Evolutionary conservation across 2,888 invertebrate species (phyloP).

Genomic region (Matsumyia berberina): DNA sequence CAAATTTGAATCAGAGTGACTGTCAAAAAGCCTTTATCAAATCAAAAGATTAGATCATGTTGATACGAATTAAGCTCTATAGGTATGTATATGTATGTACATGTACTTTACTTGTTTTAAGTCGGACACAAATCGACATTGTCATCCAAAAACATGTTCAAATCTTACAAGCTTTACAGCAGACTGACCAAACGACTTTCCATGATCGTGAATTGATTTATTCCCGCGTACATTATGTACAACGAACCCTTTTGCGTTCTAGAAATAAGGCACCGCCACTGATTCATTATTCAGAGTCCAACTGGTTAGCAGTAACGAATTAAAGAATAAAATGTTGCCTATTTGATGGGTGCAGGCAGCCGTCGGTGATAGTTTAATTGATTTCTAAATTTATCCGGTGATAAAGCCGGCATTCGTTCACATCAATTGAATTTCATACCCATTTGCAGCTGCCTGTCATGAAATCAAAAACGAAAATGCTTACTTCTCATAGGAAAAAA

Average conservation of each 20-base stretch:
- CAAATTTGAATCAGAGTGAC: too few relatives aligned
- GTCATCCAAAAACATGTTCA: not conserved
- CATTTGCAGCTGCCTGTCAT: not conserved
- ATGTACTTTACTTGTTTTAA: too few relatives aligned
- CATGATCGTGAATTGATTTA: not conserved
- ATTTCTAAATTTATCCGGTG: constrained; percentile 8
- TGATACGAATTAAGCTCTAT: too few relatives aligned
- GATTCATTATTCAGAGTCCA: constrained; percentile 2
- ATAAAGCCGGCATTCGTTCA: constrained; percentile 14
- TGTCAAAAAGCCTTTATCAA: too few relatives aligned
- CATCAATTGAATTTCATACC: constrained; percentile 1
- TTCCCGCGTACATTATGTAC: too few relatives aligned
- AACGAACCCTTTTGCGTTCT: not conserved
- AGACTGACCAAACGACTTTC: not conserved
- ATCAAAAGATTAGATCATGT: too few relatives aligned
- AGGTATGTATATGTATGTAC: too few relatives aligned
- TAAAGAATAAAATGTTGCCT: constrained; percentile 11
- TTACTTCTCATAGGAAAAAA: not conserved
- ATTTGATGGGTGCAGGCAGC: not conserved
- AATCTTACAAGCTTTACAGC: not conserved
- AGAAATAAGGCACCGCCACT: not conserved
- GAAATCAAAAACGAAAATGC: not conserved
- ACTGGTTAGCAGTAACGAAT: not conserved
- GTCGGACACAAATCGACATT: too few relatives aligned
- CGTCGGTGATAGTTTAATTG: not conserved